Conservation (phyloP, 2,888 invertebrate genomes). For the Xestia rhomboidea region DNA sequence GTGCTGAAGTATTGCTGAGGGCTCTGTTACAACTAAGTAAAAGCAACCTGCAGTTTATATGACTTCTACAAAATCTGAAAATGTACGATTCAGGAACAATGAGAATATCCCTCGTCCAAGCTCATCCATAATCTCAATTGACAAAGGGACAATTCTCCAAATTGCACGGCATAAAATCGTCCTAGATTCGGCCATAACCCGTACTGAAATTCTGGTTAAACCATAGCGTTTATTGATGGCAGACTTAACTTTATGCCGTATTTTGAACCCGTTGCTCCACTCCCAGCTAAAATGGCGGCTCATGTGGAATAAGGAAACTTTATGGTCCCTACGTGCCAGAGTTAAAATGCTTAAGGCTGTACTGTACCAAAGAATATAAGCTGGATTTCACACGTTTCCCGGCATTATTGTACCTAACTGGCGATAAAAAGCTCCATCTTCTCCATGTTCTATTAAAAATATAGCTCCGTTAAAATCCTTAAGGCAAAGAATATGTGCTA, state of each 20-base stretch:
- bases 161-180: conserved; percentile 9
- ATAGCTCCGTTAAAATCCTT: conserved; percentile 23
- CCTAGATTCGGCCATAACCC: background rate
- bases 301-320: conserved; percentile 46
- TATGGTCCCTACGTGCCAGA: conserved; percentile 56
- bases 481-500: background rate
- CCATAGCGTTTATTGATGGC: conserved; percentile 1
- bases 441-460: conserved; percentile 24
- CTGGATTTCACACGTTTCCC: conserved; percentile 31
- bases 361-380: conserved; percentile 22
- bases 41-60: background rate
- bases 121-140: background rate
- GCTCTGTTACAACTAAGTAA: background rate
- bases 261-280: conserved; percentile 25
- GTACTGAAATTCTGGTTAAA: conserved; percentile 4
- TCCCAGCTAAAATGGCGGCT: conserved; percentile 41
- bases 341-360: conserved; percentile 47
- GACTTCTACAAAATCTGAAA: background rate
- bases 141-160: background rate
- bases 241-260: conserved; percentile 17
- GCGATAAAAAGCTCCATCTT: conserved; percentile 24
- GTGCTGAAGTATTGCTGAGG: background rate
- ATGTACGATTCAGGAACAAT: background rate
- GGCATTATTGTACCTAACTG: conserved; percentile 37
- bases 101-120: background rate